These are phyloP conservation scores for Listrodromus nycthemerus DNA, from an alignment of 2,888 invertebrate species.

Conservation along the genomic window DNA sequence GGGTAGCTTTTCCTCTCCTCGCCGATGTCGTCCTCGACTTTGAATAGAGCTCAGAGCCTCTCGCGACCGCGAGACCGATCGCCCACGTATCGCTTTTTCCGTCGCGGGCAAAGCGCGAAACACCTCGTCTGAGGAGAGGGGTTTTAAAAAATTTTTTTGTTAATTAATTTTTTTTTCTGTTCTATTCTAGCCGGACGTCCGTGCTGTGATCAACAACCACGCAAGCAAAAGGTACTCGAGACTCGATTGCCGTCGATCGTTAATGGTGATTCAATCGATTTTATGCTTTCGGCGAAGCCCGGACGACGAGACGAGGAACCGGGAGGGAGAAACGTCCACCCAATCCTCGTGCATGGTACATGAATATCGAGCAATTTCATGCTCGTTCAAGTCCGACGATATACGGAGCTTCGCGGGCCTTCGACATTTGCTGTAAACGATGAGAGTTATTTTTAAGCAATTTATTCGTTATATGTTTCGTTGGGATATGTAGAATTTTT, in stretches of 20 bases:
- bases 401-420: neutral
- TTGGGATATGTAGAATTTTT: neutral
- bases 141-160: neutral
- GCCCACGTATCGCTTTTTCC: neutral
- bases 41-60: slow-evolving; percentile 10
- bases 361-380: neutral
- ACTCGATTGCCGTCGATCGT: slow-evolving; percentile 40
- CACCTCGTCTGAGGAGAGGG: neutral
- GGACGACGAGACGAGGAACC: neutral
- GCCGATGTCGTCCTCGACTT: slow-evolving; percentile 44
- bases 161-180: slow-evolving; percentile 2
- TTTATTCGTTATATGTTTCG: neutral
- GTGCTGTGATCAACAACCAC: neutral
- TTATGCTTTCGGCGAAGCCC: neutral
- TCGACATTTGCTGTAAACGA: neutral
- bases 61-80: slow-evolving; percentile 11
- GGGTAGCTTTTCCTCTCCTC: slow-evolving; percentile 42
- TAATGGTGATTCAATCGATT: slow-evolving; percentile 14
- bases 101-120: neutral
- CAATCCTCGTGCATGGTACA: neutral
- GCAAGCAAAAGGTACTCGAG: neutral
- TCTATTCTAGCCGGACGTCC: neutral
- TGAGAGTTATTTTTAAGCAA: neutral
- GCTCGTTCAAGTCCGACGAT: neutral
- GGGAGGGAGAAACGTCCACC: neutral